Evolutionary conservation across 2,888 invertebrate species (phyloP), one percentile per base, ranked within the genome.

Genomic region (Girardia tigrina): DNA sequence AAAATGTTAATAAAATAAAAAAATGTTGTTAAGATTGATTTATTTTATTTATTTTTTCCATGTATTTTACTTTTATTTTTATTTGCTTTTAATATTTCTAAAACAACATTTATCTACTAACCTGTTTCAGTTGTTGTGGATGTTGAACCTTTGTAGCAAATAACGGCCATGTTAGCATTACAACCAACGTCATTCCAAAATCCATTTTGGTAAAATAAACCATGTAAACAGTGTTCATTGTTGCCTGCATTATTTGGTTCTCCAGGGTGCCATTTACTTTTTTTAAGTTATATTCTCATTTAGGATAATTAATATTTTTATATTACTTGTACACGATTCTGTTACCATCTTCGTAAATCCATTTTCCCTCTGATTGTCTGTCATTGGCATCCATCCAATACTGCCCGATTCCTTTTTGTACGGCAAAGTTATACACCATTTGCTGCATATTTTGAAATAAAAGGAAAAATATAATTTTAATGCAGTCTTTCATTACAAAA

Each of bases 381-480:
- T 56, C 56, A 16, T 16, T 56, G n/a, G 8, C 56, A 56, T 56
- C 56, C 56, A 56, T 56, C 56, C 56, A 56, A 56, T 56, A 56
- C 23, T 56, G 56, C 23, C 56, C 56, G n/a, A 56, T 2, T 4
- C 23, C 23, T 6, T 56, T 56, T 56, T n/a, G n/a, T 4, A 56
- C 56, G n/a, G 56, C 56, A 56, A 56, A 56, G 4, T 56, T n/a
- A n/a, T 8, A 56, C 6, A 56, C 56, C 4, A 56, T 4, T 56
- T 56, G 56, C 56, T 56, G 36, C n/a, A 56, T n/a, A 20, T 56
- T 2, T 20, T 20, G n/a, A n/a, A n/a, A n/a, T n/a, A n/a, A n/a
- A n/a, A n/a, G n/a, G n/a, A n/a, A n/a, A n/a, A n/a, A n/a, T n/a
- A n/a, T n/a, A n/a, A n/a, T n/a, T n/a, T n/a, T n/a, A n/a, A n/a